Evolutionary conservation across 2,797 vertebrate species (phyloP).

Genomic region (Pterois miles): DNA sequence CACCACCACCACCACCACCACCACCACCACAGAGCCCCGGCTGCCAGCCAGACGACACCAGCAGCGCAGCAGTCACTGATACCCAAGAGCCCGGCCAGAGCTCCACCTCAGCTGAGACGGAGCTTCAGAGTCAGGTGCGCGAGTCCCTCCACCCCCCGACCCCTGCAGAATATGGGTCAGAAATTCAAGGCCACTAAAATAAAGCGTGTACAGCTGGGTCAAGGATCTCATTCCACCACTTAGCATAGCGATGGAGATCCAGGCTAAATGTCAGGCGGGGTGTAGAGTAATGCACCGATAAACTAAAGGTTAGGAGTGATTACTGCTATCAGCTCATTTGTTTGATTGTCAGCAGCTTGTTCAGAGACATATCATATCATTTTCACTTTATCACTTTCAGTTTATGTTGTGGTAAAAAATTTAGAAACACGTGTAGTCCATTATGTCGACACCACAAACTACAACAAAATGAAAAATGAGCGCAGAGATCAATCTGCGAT

Average conservation of each 20-base stretch:
- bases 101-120: conserved; percentile 57
- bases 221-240: conserved; percentile 36
- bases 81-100: conserved; percentile 68
- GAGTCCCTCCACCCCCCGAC: neutral
- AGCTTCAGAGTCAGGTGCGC: conserved; percentile 73
- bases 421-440: neutral
- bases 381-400: neutral
- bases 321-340: neutral
- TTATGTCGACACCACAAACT: neutral
- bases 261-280: neutral
- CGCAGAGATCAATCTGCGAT: neutral
- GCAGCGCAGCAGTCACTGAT: conserved; percentile 75
- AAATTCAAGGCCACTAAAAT: conserved; percentile 54
- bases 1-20: conserved; percentile 60
- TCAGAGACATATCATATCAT: neutral
- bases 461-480: neutral
- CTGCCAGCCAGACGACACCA: conserved; percentile 79
- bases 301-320: conserved; percentile 9
- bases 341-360: neutral
- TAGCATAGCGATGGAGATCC: conserved; percentile 31
- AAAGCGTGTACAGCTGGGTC: conserved; percentile 57
- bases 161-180: conserved; percentile 57
- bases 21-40: conserved; percentile 76
- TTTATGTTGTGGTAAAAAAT: neutral
- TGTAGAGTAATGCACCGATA: neutral